Percentiles rank a stretch among this genome's conserved stretches.
phyloP scores from a whole-genome alignment of 2,113 vertebrate species.

The Dendrocopos noguchii region DNA sequence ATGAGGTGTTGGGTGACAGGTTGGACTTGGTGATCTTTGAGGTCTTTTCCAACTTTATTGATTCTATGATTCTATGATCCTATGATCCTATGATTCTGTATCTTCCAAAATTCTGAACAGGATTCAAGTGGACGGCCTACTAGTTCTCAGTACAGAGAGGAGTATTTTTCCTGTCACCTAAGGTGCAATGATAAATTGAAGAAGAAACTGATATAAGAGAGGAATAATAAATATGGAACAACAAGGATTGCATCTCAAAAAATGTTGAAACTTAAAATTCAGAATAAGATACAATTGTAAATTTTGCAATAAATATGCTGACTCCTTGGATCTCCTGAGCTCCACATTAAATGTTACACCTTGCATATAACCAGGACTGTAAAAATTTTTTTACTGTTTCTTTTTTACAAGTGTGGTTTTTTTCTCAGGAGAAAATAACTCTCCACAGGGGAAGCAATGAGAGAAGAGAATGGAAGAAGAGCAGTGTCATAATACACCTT shows the following conservation, averaged over 20 bases:
- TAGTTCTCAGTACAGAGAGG: neutral
- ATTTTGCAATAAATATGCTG: neutral
- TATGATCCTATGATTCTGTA: neutral
- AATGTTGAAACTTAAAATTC: neutral
- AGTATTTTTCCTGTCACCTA: neutral
- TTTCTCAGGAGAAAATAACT: neutral
- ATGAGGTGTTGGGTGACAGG: too few relatives aligned
- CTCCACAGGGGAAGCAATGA: neutral
- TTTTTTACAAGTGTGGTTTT: neutral
- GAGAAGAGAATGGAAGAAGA: neutral
- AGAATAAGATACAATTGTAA: conserved; percentile 13
- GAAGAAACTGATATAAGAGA: neutral
- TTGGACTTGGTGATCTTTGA: too few relatives aligned
- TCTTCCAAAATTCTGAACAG: neutral
- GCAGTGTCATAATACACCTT: neutral
- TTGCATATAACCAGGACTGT: neutral
- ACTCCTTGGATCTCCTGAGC: neutral
- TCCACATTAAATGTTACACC: neutral
- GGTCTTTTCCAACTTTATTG: too few relatives aligned
- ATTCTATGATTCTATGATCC: too few relatives aligned
- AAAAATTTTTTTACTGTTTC: neutral
- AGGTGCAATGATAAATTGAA: conserved; percentile 32
- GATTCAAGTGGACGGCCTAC: neutral
- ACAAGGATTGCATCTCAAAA: neutral
- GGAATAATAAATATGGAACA: conserved; percentile 18